Base-by-base conservation (phyloP, 2,113 vertebrate genomes). In the Dicaeum eximium region DNA sequence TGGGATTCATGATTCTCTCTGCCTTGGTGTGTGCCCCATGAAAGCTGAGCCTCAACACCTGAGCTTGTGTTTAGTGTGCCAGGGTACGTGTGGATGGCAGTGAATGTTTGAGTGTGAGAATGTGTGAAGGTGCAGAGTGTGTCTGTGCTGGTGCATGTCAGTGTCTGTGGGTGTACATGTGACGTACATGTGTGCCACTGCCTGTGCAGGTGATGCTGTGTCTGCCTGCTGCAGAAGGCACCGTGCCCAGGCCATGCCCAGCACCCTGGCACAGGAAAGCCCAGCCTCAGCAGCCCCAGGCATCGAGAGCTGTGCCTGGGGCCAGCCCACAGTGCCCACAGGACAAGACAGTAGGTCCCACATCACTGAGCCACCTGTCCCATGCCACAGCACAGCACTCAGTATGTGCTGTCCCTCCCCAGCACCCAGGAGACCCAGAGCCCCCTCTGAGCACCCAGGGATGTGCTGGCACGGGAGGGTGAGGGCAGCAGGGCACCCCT, bases 221-320 rank as follows among this genome's bases (percentile, higher is more conserved):
- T 20, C 61, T 47, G 0, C 0, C 20, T 78, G 86, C 65, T 54
- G 48, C 42, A 33, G 35, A 10, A n/a, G 19, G 44, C 24, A 22
- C 19, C 2, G 4, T 84, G 17, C 30, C 24, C 0, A 0, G 67
- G 58, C 58, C 1, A 0, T 69, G 62, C n/a, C 73, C 50, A 40
- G 62, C 45, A 45, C 7, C 37, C 40, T 27, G 35, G 47, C 66
- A 42, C 27, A 21, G 37, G 9, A 40, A 2, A 42, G 48, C 0
- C 0, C 47, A 88, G 31, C 25, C 71, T 67, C 47, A 67, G 57
- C 17, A 4, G 1, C 37, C n/a, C 11, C 27, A 25, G 56, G 42
- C 57, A 28, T 11, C 0, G 6, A 40, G 16, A 27, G 44, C 56
- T 70, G n/a, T 50, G 42, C 31, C 45, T 11, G 17, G 20, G 19